Percentiles rank a stretch among this genome's conserved stretches.
Evolutionary conservation across 2,888 invertebrate species (phyloP).

Genomic region (Molorchus minor): DNA sequence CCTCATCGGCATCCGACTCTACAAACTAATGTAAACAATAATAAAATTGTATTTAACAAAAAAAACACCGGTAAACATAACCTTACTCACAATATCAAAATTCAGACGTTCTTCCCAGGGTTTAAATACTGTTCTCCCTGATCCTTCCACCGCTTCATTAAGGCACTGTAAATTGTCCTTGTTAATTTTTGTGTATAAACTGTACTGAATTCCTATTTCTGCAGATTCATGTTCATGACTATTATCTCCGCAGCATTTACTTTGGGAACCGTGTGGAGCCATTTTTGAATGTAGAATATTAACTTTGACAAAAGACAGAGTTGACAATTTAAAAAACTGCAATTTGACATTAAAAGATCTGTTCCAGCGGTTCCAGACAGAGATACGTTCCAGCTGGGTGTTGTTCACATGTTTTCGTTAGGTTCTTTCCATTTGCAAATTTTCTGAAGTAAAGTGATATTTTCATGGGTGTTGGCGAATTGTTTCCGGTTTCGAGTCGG

Average conservation of each 20-base stretch:
- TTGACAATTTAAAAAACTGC: no score
- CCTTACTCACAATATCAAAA: conserved; percentile 71
- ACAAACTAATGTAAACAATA: conserved; percentile 75
- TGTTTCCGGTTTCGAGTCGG: no score
- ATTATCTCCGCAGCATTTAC: conserved; percentile 70
- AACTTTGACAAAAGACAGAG: no score
- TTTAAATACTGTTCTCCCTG: conserved; percentile 90
- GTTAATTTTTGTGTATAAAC: conserved; percentile 90
- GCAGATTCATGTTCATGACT: conserved; percentile 72
- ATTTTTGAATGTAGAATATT: conserved; percentile 59
- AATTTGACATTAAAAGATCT: no score
- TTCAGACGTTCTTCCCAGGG: conserved; percentile 88
- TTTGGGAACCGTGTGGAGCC: conserved; percentile 67
- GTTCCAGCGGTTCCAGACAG: no score
- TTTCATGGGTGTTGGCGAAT: no score
- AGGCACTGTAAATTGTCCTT: conserved; percentile 86
- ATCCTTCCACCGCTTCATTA: conserved; percentile 87
- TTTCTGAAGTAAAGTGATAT: no score
- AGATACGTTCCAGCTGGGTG: no score
- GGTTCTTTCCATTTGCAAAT: no score
- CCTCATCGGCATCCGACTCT: conserved; percentile 95
- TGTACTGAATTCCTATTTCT: conserved; percentile 81
- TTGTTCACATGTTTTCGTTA: no score
- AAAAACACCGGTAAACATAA: conserved; percentile 26
- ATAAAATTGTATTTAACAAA: conserved; percentile 4